A percentile compares a stretch with the other conserved stretches of the same genome.
Conservation (phyloP, 2,113 vertebrate species). For the Indicator maculatus region DNA sequence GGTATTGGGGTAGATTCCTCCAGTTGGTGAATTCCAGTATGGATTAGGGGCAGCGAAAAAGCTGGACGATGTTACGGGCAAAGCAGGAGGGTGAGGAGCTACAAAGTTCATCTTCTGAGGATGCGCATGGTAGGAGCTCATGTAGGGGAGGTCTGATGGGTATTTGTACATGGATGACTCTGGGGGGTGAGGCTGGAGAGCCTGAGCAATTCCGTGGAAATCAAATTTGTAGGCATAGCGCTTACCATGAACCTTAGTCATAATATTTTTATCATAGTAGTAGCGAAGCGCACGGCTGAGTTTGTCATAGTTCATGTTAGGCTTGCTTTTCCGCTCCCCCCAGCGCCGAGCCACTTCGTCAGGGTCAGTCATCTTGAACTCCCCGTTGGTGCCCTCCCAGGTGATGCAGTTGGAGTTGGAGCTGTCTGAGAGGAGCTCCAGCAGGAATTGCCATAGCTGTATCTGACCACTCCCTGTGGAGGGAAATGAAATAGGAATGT, state of each 20-base stretch:
- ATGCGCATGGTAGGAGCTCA: constrained; percentile 87
- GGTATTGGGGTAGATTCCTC: constrained; percentile 84
- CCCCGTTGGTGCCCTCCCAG: constrained; percentile 90
- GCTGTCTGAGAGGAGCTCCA: constrained; percentile 89
- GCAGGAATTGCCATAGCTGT: constrained; percentile 90
- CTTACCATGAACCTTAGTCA: constrained; percentile 93
- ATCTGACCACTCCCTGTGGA: constrained; percentile 86
- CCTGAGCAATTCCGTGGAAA: constrained; percentile 92
- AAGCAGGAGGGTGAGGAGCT: constrained; percentile 82
- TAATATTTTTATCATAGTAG: constrained; percentile 93
- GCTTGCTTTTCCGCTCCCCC: constrained; percentile 89
- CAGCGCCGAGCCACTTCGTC: constrained; percentile 90
- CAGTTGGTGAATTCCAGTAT: constrained; percentile 89
- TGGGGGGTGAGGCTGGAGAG: constrained; percentile 87
- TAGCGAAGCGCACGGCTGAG: constrained; percentile 89
- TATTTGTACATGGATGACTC: constrained; percentile 90
- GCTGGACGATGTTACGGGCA: constrained; percentile 86
- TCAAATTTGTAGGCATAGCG: constrained; percentile 92
- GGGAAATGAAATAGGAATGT: neutral
- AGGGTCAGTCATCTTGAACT: constrained; percentile 91
- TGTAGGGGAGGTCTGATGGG: constrained; percentile 87
- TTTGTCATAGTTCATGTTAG: constrained; percentile 94
- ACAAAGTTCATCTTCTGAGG: constrained; percentile 93
- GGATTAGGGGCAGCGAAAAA: constrained; percentile 86
- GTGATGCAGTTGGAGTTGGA: constrained; percentile 90